Percentiles rank a stretch among this genome's conserved stretches.
phyloP scores from a whole-genome alignment of 2,797 vertebrate genomes.

The Macrochelys suwanniensis region DNA sequence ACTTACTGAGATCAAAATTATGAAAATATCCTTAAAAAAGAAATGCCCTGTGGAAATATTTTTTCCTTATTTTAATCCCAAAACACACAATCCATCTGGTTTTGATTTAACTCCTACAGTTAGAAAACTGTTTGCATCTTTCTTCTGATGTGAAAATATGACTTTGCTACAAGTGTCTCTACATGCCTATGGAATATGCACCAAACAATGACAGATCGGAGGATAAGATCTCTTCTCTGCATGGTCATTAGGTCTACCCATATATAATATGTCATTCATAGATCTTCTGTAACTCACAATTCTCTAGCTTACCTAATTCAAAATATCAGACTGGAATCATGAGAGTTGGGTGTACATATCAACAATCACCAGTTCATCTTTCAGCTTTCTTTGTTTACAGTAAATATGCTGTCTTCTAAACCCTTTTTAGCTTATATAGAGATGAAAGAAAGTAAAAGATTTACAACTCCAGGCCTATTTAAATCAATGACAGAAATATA shows the following conservation, averaged over 20 bases:
- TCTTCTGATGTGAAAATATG: slow-evolving; percentile 24
- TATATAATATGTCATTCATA: slow-evolving; percentile 51
- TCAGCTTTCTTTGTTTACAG: background rate
- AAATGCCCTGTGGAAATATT: slow-evolving; percentile 22
- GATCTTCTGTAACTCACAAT: slow-evolving; percentile 50
- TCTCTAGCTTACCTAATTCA: slow-evolving; percentile 61
- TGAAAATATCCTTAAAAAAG: slow-evolving; percentile 20
- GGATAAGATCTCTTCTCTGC: slow-evolving; percentile 48
- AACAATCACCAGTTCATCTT: slow-evolving; percentile 11
- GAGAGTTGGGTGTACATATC: slow-evolving; percentile 47
- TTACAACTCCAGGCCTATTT: slow-evolving; percentile 64
- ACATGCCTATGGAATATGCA: slow-evolving; percentile 40
- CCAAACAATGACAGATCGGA: background rate
- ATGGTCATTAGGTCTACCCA: slow-evolving; percentile 52
- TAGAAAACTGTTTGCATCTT: slow-evolving; percentile 22
- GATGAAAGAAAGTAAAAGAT: slow-evolving; percentile 64
- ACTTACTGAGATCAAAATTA: slow-evolving; percentile 61
- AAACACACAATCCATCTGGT: slow-evolving; percentile 13
- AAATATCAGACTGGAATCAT: slow-evolving; percentile 50
- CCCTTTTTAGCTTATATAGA: slow-evolving; percentile 52
- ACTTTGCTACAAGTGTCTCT: slow-evolving; percentile 6
- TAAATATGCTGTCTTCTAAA: slow-evolving; percentile 50
- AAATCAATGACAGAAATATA: slow-evolving; percentile 65
- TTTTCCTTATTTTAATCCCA: slow-evolving; percentile 39
- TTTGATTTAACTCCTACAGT: background rate